Evolutionary conservation across 2,797 vertebrate genomes (phyloP).

Genomic region (Anomalospiza imberbis): DNA sequence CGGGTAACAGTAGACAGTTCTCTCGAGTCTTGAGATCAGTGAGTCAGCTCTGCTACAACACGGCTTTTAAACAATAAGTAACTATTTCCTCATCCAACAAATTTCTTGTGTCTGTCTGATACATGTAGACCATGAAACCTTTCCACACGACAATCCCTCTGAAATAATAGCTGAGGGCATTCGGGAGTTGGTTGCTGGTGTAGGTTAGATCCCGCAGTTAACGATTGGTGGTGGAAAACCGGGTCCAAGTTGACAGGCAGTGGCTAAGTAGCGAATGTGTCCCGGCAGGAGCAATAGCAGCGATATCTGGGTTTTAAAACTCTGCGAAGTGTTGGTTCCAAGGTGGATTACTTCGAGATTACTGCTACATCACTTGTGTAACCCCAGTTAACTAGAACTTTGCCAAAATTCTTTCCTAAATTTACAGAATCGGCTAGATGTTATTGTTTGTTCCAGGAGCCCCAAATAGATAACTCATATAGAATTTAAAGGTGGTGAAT

Average conservation of each 20-base stretch:
- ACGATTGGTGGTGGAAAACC: not conserved
- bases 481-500: not conserved
- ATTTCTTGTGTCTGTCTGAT: not conserved
- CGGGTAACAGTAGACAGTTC: not conserved
- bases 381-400: not conserved
- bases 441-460: not conserved
- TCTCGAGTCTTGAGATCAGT: not conserved
- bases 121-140: not conserved
- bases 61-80: not conserved
- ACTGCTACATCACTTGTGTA: not conserved
- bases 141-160: not conserved
- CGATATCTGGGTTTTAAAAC: not conserved
- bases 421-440: not conserved
- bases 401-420: not conserved
- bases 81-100: not conserved
- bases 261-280: not conserved
- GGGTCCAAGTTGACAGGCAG: not conserved
- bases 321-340: not conserved
- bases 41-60: not conserved
- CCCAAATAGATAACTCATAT: accelerated
- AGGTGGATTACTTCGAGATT: not conserved
- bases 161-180: not conserved
- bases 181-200: not conserved
- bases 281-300: not conserved
- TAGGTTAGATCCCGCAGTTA: not conserved